Base-by-base conservation (phyloP, 1,140 invertebrate species). In the Pachypeltis micranthus region DNA sequence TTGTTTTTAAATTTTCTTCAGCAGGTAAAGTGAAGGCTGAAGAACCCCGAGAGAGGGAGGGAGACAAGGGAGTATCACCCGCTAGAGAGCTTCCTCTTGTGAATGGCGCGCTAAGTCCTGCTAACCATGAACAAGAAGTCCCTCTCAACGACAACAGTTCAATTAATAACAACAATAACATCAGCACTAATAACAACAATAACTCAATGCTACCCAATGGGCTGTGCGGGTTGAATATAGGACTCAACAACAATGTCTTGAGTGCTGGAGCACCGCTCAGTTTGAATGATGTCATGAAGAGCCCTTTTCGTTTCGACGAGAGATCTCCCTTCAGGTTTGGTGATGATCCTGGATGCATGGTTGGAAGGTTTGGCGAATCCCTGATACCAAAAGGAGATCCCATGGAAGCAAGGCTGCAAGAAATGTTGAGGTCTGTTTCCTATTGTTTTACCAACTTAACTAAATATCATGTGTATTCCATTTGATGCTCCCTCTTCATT, bases 381-480 rank as follows among this genome's bases (percentile, higher is more conserved):
- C 79, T 93, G 1, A 93, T 93, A 64, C 90, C 90, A 10, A 93
- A 93, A 72, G 88, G 90, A 19, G 90, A 92, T 73, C 90, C 90
- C 12, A 92, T 93, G 89, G 91, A 91, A 74, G 90, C 88, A 16
- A 78, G 87, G 54, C 77, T 96, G 16, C 93, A 95, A 72, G 91
- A 95, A 74, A 93, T 93, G 87, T 77, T 95, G 47, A 80, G 91
- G 60, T 65, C 29, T 19, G 54, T 63, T 63, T 28, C 4, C 4
- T 23, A 2, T 2, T 3, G 24, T 47, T 47, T 47, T 16, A 47
- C 44, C 34, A 10, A 7, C 34, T 39, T n/a, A 10, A n/a, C 24
- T 47, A 19, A 19, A 19, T 47, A 2, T 47, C n/a, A 47, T 23
- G 44, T 19, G 24, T 19, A 19, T 47, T 47, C 24, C 2, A 47